phyloP scores from a whole-genome alignment of 2,113 vertebrate species.

The Damaliscus lunatus region DNA sequence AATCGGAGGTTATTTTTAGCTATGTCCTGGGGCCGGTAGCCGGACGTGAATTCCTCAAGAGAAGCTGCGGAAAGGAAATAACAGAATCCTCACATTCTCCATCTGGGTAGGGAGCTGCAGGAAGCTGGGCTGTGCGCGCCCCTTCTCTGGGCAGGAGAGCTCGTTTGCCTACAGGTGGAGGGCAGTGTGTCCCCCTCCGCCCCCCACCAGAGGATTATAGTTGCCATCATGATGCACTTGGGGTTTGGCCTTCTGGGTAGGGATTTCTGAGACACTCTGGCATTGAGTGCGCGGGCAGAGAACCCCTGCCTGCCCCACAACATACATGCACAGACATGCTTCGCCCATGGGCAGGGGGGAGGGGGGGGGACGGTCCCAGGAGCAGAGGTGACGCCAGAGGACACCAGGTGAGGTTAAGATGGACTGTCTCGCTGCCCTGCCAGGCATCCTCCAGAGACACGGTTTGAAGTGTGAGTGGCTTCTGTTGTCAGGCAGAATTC shows the following conservation, averaged over 20 bases:
- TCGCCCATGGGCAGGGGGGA: neutral
- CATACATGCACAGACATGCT: neutral
- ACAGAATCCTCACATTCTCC: constrained; percentile 45
- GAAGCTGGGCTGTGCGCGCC: neutral
- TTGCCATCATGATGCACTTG: neutral
- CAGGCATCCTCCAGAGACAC: neutral
- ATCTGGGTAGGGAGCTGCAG: neutral
- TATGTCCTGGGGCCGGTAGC: constrained; percentile 60
- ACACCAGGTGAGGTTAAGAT: neutral
- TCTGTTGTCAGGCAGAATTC: neutral
- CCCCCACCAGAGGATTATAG: neutral
- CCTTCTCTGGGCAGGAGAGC: neutral
- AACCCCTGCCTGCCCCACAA: neutral
- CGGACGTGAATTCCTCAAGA: constrained; percentile 69
- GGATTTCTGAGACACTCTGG: neutral
- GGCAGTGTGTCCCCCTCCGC: neutral
- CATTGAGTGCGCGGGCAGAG: too few species aligned
- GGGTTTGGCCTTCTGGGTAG: neutral
- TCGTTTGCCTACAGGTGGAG: too few species aligned
- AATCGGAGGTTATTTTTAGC: constrained; percentile 69
- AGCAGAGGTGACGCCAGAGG: neutral
- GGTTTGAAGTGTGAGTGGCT: neutral
- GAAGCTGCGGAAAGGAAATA: constrained; percentile 57
- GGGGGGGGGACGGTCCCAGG: neutral
- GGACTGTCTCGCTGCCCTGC: neutral